These are phyloP conservation scores for Ruditapes philippinarum DNA, from an alignment of 1,140 invertebrate species.

Conservation along the genomic window DNA sequence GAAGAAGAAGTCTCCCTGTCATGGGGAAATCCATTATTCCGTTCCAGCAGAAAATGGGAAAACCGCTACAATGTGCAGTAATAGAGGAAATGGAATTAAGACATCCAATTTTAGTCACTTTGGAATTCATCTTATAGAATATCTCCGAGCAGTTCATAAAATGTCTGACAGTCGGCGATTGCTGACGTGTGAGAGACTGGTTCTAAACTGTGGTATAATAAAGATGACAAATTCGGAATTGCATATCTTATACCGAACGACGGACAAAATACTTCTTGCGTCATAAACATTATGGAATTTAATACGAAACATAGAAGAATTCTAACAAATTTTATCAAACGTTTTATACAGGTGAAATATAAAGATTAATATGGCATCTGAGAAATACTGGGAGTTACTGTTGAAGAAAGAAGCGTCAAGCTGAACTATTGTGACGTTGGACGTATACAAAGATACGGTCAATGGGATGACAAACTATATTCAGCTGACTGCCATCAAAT, in stretches of 20 bases:
- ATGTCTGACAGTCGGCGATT: too few relatives aligned
- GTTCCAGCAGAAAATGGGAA: slow-evolving; percentile 13
- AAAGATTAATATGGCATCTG: too few relatives aligned
- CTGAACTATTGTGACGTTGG: not conserved
- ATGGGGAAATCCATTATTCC: slow-evolving; percentile 7
- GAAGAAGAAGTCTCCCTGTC: not conserved
- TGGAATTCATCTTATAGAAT: not conserved
- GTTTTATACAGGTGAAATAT: too few relatives aligned
- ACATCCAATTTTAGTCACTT: slow-evolving; percentile 2
- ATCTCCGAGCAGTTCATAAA: not conserved
- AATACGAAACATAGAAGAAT: too few relatives aligned
- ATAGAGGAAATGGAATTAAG: slow-evolving; percentile 33
- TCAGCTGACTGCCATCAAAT: not conserved
- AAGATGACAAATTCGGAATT: too few relatives aligned
- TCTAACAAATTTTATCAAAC: too few relatives aligned
- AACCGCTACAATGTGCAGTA: not conserved
- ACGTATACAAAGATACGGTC: not conserved
- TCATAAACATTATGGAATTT: too few relatives aligned
- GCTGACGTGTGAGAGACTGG: too few relatives aligned
- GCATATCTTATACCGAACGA: too few relatives aligned
- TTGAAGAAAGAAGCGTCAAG: not conserved
- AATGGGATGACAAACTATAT: not conserved
- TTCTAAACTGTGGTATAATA: too few relatives aligned
- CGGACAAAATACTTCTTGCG: too few relatives aligned
- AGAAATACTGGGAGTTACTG: too few relatives aligned